These are phyloP conservation scores for Oithona nana DNA, from an alignment of 2,888 invertebrate species.

Conservation along the genomic window DNA sequence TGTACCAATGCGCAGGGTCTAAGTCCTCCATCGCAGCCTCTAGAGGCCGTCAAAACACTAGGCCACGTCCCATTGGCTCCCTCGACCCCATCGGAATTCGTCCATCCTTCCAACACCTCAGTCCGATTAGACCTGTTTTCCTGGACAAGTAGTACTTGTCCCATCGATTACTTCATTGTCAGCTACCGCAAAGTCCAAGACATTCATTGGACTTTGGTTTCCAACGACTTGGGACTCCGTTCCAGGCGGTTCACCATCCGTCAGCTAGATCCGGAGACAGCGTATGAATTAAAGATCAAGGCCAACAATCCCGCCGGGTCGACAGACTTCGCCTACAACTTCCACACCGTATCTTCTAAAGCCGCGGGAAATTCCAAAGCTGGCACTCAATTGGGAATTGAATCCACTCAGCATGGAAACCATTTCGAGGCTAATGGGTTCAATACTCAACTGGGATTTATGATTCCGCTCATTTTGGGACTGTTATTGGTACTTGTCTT, in stretches of 20 bases:
- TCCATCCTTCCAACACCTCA: constrained; percentile 3
- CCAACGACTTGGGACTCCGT: not conserved
- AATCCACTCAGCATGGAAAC: not conserved
- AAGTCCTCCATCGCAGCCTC: not conserved
- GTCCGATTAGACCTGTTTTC: constrained; percentile 10
- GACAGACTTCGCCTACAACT: constrained; percentile 28
- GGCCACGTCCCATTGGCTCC: not conserved
- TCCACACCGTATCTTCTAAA: constrained; percentile 24
- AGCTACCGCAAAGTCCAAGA: not conserved
- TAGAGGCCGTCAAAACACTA: not conserved
- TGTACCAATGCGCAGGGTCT: not conserved
- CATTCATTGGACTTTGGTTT: constrained; percentile 5
- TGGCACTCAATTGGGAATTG: not conserved
- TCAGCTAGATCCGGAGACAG: constrained; percentile 1
- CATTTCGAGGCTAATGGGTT: not conserved
- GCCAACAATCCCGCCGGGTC: constrained; percentile 31
- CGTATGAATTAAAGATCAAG: constrained; percentile 29
- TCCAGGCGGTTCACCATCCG: constrained; percentile 7
- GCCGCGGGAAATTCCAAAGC: not conserved
- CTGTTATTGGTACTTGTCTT: not conserved
- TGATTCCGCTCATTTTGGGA: not conserved
- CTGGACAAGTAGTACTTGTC: constrained; percentile 3
- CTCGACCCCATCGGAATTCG: not conserved
- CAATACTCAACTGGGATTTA: not conserved
- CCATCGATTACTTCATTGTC: constrained; percentile 7